Evolutionary conservation across 2,113 vertebrate genomes (phyloP), one percentile per base, ranked within the genome.

Genomic region (Talpa occidentalis): DNA sequence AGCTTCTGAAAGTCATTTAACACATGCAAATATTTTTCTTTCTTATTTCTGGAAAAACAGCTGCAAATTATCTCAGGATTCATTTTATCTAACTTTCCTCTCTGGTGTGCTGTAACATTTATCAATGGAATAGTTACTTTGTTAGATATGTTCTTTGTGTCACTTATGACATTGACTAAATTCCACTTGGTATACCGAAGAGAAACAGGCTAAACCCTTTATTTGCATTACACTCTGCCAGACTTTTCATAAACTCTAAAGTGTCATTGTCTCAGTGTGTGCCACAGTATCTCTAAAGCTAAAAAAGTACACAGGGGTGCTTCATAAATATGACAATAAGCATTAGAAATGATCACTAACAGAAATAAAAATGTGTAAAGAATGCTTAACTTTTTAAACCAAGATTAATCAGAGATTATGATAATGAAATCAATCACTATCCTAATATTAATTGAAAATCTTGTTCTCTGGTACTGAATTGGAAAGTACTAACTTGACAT

Each of bases 71-170:
- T 56, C 37, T 47, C 26, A 91, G 62, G 35, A 73, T 78, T 91
- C 73, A 85, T 67, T 42, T 90, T 84, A 24, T 73, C 8, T 74
- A 37, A 62, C 0, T 35, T 78, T 93, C 59, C 35, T 42, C 77
- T 40, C 56, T 70, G 22, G 70, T 87, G 10, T 94, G 0, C 80
- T 76, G 90, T 86, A 92, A 62, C 67, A 88, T 93, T 96, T 87
- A 92, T 47, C 84, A 90, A 59, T 40, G 37, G 16, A 1, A 78
- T 35, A 21, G 32, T 77, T 95, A 47, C 37, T 70, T 93, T 66
- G 28, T 81, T 81, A 84, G 6, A 73, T 73, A 73, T 81, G 10
- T 69, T 21, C 37, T 81, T 73, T 90, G 16, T 42, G 81, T 88
- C 21, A 56, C 76, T 91, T 67, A 35, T 84, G 24, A 85, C 37